Percentiles rank a stretch among this genome's conserved stretches.
Evolutionary conservation across 2,888 invertebrate genomes (phyloP).

Genomic region (Chelonus formosanus): DNA sequence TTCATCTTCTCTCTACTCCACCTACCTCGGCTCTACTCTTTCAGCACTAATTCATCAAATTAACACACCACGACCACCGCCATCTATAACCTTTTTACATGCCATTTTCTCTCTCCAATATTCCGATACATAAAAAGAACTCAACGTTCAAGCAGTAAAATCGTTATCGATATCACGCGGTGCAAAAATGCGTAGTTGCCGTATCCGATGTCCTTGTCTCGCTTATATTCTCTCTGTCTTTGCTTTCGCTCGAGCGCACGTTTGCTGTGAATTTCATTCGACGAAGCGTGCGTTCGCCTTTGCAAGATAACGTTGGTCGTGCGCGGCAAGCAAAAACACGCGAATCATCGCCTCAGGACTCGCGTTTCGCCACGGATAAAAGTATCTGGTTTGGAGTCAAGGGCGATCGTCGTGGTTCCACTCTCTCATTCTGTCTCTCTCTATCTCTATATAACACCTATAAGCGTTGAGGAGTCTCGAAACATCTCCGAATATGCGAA

Average conservation of each 20-base stretch:
- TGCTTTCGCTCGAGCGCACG: slow-evolving; percentile 16
- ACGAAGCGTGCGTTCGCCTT: slow-evolving; percentile 23
- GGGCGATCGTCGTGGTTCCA: slow-evolving; percentile 31
- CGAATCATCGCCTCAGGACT: slow-evolving; percentile 18
- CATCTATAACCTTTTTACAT: too few species aligned
- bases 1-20: background rate
- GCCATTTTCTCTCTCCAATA: background rate
- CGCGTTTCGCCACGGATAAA: slow-evolving; percentile 21
- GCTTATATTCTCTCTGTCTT: background rate
- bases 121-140: background rate
- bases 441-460: slow-evolving; percentile 1
- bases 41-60: too few species aligned
- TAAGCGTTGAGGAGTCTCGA: background rate
- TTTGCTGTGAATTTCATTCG: slow-evolving; percentile 12
- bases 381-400: slow-evolving; percentile 30
- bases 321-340: slow-evolving; percentile 21
- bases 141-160: background rate
- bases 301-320: slow-evolving; percentile 21
- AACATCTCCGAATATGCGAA: slow-evolving; percentile 55
- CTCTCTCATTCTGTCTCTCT: slow-evolving; percentile 13
- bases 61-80: too few species aligned
- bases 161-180: slow-evolving; percentile 19
- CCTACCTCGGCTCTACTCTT: background rate
- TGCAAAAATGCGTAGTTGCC: slow-evolving; percentile 18
- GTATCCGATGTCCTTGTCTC: background rate